Percentiles rank a stretch among this genome's conserved stretches.
Conservation (phyloP, 1,140 invertebrate species). For the Cherax quadricarinatus region DNA sequence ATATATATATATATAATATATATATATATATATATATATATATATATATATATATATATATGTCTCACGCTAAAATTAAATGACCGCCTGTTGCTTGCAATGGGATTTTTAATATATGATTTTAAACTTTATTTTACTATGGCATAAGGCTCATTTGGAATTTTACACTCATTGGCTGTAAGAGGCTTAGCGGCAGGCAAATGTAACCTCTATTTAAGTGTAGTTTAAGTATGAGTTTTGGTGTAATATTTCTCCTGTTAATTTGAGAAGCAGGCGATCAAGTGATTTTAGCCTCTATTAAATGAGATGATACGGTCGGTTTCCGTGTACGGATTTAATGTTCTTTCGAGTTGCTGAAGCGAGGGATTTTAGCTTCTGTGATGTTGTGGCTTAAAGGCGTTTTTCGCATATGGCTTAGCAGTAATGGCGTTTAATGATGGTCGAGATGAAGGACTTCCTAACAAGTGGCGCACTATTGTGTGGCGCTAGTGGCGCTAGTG, state of each 20-base stretch:
- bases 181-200: neutral
- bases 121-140: too few relatives aligned
- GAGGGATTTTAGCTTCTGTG: neutral
- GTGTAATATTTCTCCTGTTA: neutral
- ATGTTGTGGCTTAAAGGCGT: neutral
- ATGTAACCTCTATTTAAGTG: neutral
- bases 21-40: too few relatives aligned
- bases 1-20: too few relatives aligned
- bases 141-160: too few relatives aligned
- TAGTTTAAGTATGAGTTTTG: neutral
- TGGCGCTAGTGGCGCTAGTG: neutral
- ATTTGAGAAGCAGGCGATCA: neutral
- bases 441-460: neutral
- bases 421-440: neutral
- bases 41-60: neutral
- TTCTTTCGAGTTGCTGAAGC: neutral
- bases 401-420: neutral
- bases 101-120: too few relatives aligned
- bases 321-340: neutral
- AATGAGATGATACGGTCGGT: neutral
- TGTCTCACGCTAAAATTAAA: too few relatives aligned
- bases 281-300: neutral
- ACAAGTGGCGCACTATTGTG: neutral
- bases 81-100: too few relatives aligned
- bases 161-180: too few relatives aligned